Evolutionary conservation across 2,888 invertebrate species (phyloP), one percentile per base, ranked within the genome.

Genomic region (Meloe dianella): DNA sequence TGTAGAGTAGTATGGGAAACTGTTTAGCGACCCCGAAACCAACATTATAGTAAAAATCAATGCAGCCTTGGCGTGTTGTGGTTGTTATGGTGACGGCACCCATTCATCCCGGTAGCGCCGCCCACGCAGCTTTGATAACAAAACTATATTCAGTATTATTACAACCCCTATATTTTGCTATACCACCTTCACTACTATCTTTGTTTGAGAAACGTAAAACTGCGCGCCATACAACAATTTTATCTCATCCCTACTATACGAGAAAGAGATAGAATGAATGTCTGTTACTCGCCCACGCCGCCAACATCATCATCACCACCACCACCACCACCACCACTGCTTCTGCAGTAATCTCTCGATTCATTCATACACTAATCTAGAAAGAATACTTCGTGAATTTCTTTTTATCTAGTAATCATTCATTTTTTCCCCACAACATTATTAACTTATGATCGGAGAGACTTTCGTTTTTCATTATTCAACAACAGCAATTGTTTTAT

Each of bases 31-130:
- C 67, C 57, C 66, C 62, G 69, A 72, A 70, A 68, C 67, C 78
- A 81, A 79, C 81, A 80, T 80, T 80, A 79, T 75, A 78, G 76
- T 75, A 78, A 81, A 82, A 82, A 83, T 83, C 82, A 80, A 83
- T 83, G 81, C 79, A 83, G 83, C 81, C 80, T 79, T 75, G 77
- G 73, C 64, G 79, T 79, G 80, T 79, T 76, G 80, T 78, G 76
- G 81, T 81, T 76, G 79, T 85, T 85, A 81, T 85, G 86, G 85
- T 84, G 83, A 84, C 86, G 85, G 83, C 85, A 85, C 83, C 86
- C 86, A 85, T 86, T 82, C 82, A 83, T 87, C 83, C 86, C 85
- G 80, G 86, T 85, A 83, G 85, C 85, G 85, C 78, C 82, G 79
- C 80, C 81, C 77, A 78, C 81, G 73, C 68, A 69, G 69, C 66